These are phyloP conservation scores for Eristalis pertinax DNA, from an alignment of 2,888 invertebrate genomes.

Conservation along the genomic window DNA sequence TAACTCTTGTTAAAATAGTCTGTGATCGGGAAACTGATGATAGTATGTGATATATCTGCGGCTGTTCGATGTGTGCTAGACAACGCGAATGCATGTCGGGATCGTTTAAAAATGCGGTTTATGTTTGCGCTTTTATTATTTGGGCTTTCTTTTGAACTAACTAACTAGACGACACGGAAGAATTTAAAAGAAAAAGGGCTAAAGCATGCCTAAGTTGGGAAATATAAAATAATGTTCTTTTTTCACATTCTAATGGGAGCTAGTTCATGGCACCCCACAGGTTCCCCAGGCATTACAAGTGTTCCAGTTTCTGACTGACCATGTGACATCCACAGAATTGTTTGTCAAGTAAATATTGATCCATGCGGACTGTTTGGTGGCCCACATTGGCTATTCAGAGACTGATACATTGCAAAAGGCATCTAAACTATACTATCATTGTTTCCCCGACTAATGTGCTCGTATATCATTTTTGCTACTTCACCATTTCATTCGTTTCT, in stretches of 20 bases:
- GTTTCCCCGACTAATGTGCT: constrained; percentile 36
- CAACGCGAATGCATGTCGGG: neutral
- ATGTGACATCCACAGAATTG: too few species aligned
- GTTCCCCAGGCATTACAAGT: neutral
- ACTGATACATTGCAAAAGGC: neutral
- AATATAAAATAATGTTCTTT: too few species aligned
- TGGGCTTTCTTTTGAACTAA: neutral
- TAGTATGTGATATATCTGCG: constrained; percentile 44
- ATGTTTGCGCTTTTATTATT: neutral
- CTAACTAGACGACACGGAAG: neutral
- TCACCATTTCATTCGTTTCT: neutral
- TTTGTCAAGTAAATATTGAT: too few species aligned
- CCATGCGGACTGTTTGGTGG: too few species aligned
- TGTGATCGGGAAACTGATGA: constrained; percentile 61
- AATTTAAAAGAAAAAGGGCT: neutral
- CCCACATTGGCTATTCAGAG: neutral
- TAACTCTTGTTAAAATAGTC: constrained; percentile 37
- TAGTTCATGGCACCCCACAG: too few species aligned
- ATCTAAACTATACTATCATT: constrained; percentile 60
- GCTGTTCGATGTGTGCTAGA: neutral
- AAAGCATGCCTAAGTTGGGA: too few species aligned
- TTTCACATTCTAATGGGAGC: too few species aligned
- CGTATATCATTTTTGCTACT: too few species aligned
- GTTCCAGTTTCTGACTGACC: neutral
- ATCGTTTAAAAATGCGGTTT: neutral